Conservation (phyloP, 1,140 invertebrate species). For the Drosophila sproati region DNA sequence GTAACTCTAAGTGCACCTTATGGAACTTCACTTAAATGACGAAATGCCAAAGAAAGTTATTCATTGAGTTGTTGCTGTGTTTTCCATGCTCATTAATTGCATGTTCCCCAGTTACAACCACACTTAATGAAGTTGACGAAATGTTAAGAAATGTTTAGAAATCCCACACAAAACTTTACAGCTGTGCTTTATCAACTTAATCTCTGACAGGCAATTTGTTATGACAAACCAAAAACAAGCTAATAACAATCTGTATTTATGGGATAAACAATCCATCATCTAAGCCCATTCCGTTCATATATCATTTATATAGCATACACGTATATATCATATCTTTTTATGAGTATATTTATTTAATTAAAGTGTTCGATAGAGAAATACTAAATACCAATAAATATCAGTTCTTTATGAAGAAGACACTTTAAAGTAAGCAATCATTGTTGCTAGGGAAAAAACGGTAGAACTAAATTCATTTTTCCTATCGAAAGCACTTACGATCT, state of each 20-base stretch:
- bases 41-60: constrained; percentile 45
- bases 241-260: not conserved
- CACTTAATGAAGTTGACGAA: constrained; percentile 12
- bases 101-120: not conserved
- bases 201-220: not conserved
- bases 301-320: not conserved
- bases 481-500: not conserved
- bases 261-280: not conserved
- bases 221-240: not conserved
- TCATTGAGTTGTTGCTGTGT: constrained; percentile 14
- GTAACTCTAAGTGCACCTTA: constrained; percentile 47
- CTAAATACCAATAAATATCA: no score
- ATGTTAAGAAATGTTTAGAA: not conserved
- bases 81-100: constrained; percentile 7
- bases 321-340: no score
- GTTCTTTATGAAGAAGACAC: no score
- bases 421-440: no score
- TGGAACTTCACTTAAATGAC: constrained; percentile 38
- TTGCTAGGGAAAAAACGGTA: no score
- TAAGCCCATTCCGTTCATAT: not conserved
- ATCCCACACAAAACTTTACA: not conserved
- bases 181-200: not conserved
- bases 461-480: no score
- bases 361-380: no score
- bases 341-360: no score